Percentiles rank a stretch among this genome's conserved stretches.
Conservation (phyloP, 2,888 invertebrate species). For the Drosophila algonquin region DNA sequence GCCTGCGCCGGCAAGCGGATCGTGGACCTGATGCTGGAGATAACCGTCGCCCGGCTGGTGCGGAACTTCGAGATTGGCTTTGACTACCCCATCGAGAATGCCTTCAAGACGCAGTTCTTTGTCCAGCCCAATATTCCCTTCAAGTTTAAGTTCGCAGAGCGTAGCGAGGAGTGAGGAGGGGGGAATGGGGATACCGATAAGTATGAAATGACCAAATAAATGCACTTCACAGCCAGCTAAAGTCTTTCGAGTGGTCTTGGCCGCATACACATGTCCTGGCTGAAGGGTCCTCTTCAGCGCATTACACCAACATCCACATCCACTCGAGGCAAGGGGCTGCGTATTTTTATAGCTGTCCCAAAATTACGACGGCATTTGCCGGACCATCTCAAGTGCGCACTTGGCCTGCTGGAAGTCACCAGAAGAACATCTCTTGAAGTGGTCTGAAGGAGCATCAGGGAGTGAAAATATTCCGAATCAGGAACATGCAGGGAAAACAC, state of each 20-base stretch:
- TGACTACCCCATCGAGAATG: conserved; percentile 81
- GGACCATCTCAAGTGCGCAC: conserved; percentile 53
- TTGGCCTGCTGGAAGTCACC: conserved; percentile 44
- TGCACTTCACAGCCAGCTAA: conserved; percentile 28
- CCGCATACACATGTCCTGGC: conserved; percentile 27
- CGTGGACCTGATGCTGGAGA: conserved; percentile 89
- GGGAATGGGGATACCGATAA: not conserved
- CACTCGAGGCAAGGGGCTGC: conserved; percentile 55
- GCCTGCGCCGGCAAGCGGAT: conserved; percentile 89
- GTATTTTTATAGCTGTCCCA: conserved; percentile 42
- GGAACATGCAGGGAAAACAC: not conserved
- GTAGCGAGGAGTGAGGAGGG: conserved; percentile 6
- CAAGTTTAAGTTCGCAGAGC: conserved; percentile 82
- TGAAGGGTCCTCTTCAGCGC: conserved; percentile 54
- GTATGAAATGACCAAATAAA: conserved; percentile 15
- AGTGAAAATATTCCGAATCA: not conserved
- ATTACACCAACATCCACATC: conserved; percentile 32
- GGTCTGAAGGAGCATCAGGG: not conserved
- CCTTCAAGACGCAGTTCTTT: conserved; percentile 75
- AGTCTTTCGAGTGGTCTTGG: conserved; percentile 43
- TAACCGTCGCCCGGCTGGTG: conserved; percentile 84
- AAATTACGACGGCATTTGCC: conserved; percentile 40
- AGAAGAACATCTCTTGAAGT: conserved; percentile 38
- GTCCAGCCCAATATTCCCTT: conserved; percentile 82
- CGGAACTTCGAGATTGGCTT: conserved; percentile 83